Percentiles rank a stretch among this genome's conserved stretches.
These are phyloP conservation scores for Drosophila affinis DNA, from an alignment of 2,888 invertebrate genomes.

Conservation along the genomic window DNA sequence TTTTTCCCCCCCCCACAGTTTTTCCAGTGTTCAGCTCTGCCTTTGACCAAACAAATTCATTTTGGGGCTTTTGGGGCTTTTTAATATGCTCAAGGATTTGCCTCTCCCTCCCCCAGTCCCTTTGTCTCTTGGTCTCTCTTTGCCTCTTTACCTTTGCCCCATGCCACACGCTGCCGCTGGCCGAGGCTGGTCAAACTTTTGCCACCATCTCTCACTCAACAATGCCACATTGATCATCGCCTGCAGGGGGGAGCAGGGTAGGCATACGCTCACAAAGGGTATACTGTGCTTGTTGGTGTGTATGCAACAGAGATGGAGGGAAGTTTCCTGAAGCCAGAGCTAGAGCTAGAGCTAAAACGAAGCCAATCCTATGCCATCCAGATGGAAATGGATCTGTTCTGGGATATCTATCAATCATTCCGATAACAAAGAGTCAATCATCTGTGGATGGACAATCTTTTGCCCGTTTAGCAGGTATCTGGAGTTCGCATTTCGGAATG, in stretches of 20 bases:
- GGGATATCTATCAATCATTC: background rate
- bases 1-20: slow-evolving; percentile 33
- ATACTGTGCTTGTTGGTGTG: background rate
- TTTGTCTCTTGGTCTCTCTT: background rate
- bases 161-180: slow-evolving; percentile 6
- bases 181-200: slow-evolving; percentile 24
- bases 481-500: background rate
- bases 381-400: background rate
- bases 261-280: background rate
- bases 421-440: too few species aligned
- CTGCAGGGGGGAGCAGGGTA: background rate
- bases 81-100: slow-evolving; percentile 62
- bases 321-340: too few species aligned
- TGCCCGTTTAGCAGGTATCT: background rate
- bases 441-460: background rate
- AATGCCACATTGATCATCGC: slow-evolving; percentile 36
- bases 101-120: too few species aligned
- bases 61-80: slow-evolving; percentile 51
- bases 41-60: slow-evolving; percentile 50
- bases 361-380: too few species aligned
- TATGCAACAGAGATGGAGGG: too few species aligned
- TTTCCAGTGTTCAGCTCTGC: background rate
- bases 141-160: background rate
- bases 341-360: too few species aligned
- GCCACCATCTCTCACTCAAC: slow-evolving; percentile 12